Percentiles rank a stretch among this genome's conserved stretches.
These are phyloP conservation scores for Pantherophis guttatus DNA, from an alignment of 2,113 vertebrate genomes.

Conservation along the genomic window DNA sequence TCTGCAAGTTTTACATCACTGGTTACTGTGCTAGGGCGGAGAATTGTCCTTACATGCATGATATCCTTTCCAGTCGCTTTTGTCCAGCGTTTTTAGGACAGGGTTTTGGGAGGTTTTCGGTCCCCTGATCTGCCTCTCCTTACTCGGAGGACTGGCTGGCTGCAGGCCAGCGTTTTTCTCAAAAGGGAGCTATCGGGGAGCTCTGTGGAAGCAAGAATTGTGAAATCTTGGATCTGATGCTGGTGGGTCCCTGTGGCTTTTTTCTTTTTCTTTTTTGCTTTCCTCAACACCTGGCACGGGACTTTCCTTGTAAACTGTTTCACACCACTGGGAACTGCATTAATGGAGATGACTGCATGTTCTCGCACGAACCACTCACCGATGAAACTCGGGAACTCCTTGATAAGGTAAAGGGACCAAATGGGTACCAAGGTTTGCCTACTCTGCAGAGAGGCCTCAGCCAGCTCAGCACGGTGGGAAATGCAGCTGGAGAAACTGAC, in stretches of 20 bases:
- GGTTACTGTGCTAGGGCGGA: constrained; percentile 91
- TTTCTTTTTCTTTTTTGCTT: background rate
- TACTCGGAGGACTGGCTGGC: background rate
- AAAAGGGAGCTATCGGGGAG: background rate
- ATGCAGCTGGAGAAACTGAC: background rate
- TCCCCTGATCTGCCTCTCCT: background rate
- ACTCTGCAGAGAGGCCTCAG: background rate
- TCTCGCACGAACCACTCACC: constrained; percentile 86
- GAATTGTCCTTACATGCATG: constrained; percentile 96
- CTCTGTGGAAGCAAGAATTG: background rate
- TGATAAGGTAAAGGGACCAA: constrained; percentile 77
- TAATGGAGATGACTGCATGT: constrained; percentile 95
- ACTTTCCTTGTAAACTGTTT: constrained; percentile 94
- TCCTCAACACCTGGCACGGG: constrained; percentile 80
- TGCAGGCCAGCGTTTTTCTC: background rate
- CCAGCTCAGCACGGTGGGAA: background rate
- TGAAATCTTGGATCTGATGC: background rate
- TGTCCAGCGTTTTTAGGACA: background rate
- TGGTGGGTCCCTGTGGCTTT: background rate
- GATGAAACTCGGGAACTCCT: constrained; percentile 90
- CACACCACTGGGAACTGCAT: constrained; percentile 96
- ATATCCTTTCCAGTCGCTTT: constrained; percentile 80
- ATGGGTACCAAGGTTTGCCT: no score
- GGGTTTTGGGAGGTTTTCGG: background rate
- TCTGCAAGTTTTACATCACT: constrained; percentile 97